Evolutionary conservation across 2,797 vertebrate genomes (phyloP).

Genomic region (Vireo griseus): DNA sequence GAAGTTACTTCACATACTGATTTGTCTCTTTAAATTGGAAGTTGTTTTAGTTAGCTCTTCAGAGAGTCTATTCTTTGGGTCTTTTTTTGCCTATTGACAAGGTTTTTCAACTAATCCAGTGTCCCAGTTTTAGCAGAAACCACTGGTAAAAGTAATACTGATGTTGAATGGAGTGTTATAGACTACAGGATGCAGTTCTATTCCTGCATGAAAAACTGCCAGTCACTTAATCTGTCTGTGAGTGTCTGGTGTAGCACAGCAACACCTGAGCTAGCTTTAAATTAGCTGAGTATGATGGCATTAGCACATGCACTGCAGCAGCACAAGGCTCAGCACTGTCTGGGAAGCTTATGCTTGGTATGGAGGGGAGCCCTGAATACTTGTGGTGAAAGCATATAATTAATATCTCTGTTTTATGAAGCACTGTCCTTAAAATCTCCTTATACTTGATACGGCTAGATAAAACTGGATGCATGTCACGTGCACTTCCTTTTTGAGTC

Average conservation of each 20-base stretch:
- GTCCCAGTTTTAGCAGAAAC: neutral
- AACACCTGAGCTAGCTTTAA: neutral
- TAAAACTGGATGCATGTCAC: neutral
- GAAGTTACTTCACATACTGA: neutral
- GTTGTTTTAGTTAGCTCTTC: neutral
- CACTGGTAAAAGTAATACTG: neutral
- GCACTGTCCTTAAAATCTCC: neutral
- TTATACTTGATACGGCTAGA: neutral
- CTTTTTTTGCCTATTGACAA: neutral
- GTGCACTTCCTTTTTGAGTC: neutral
- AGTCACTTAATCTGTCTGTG: neutral
- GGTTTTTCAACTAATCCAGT: neutral
- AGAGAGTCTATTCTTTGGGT: neutral
- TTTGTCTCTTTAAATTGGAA: neutral
- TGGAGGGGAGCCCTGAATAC: neutral
- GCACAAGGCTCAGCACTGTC: accelerated
- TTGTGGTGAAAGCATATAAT: neutral
- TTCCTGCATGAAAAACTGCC: neutral
- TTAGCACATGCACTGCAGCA: neutral
- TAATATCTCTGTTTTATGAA: neutral
- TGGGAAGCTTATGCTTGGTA: neutral
- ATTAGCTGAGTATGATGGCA: neutral
- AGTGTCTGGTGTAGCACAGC: neutral
- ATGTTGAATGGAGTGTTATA: neutral
- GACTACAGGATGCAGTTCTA: neutral